Percentiles rank a stretch among this genome's conserved stretches.
Conservation (phyloP, 1,140 invertebrate genomes). For the Drosophila ogumai region DNA sequence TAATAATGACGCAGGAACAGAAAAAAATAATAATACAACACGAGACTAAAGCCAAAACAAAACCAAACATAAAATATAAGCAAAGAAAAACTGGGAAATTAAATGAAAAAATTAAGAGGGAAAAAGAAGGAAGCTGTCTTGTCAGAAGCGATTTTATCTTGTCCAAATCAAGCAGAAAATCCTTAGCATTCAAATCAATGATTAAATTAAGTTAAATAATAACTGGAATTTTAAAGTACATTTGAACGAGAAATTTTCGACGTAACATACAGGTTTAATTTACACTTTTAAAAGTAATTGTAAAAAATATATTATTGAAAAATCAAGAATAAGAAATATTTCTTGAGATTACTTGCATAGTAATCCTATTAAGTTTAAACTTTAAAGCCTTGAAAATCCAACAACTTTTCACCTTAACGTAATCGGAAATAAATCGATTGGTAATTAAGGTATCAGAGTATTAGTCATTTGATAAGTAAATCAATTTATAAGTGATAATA, state of each 20-base stretch:
- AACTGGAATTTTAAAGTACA: too few relatives aligned
- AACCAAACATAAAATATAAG: conserved; percentile 5
- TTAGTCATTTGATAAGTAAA: conserved; percentile 1
- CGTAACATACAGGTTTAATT: too few relatives aligned
- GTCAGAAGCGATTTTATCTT: conserved; percentile 6
- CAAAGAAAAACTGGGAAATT: conserved; percentile 13
- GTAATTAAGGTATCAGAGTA: background rate
- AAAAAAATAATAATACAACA: conserved; percentile 44
- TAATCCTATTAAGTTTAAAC: background rate
- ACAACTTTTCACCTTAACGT: background rate
- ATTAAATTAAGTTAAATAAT: background rate
- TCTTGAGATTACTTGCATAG: background rate
- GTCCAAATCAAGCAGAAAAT: conserved; percentile 4
- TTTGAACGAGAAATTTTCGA: too few relatives aligned
- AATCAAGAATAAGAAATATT: background rate
- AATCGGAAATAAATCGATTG: background rate
- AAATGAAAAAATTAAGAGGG: conserved; percentile 7
- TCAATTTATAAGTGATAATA: background rate
- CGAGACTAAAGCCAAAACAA: conserved; percentile 38
- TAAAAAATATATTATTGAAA: background rate
- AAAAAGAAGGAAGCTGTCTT: background rate
- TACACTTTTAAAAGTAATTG: too few relatives aligned
- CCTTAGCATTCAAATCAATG: background rate
- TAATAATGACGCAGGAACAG: conserved; percentile 62
- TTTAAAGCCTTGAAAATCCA: background rate